These are phyloP conservation scores for Coreius guichenoti DNA, from an alignment of 2,797 vertebrate species.

Conservation along the genomic window DNA sequence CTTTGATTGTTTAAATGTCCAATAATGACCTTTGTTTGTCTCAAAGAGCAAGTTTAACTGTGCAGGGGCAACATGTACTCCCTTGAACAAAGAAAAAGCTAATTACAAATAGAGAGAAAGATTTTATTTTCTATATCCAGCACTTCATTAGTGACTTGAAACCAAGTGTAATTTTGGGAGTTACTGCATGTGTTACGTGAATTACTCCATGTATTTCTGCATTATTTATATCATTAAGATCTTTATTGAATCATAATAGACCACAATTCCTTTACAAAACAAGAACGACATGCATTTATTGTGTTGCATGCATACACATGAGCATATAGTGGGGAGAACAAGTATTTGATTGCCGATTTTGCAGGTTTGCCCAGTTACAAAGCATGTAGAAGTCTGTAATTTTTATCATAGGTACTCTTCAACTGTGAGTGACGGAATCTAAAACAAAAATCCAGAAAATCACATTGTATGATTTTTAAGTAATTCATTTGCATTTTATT, in stretches of 20 bases:
- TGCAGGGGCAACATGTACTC: background rate
- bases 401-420: too few relatives aligned
- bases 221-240: background rate
- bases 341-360: too few relatives aligned
- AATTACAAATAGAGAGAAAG: background rate
- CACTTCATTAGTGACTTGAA: background rate
- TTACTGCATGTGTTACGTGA: background rate
- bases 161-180: background rate
- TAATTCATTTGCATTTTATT: too few relatives aligned
- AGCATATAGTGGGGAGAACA: too few relatives aligned
- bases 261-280: background rate
- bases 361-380: too few relatives aligned
- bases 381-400: too few relatives aligned
- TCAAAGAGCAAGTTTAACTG: slow-evolving; percentile 7
- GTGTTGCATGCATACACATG: background rate
- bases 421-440: too few relatives aligned
- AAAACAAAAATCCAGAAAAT: too few relatives aligned
- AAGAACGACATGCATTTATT: background rate
- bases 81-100: background rate
- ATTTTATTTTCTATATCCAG: background rate
- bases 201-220: background rate
- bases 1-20: slow-evolving; percentile 32
- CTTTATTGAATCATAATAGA: background rate
- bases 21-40: slow-evolving; percentile 28
- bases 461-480: too few relatives aligned